Evolutionary conservation across 2,888 invertebrate species (phyloP).

Genomic region (Hemithea aestivaria): DNA sequence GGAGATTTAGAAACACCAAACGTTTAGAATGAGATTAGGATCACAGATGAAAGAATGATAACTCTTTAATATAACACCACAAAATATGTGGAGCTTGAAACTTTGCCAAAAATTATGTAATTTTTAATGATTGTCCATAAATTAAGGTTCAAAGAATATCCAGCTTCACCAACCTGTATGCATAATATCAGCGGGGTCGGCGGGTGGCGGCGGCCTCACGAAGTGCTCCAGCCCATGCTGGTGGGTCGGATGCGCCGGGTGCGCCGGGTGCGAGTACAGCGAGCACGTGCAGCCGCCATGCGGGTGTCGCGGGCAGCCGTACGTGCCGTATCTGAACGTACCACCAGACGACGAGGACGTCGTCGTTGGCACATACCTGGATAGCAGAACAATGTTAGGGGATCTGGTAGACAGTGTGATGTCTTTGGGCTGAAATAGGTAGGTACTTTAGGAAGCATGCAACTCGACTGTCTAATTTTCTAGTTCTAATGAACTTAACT

Average conservation of each 20-base stretch:
- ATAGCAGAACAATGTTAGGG: conserved; percentile 21
- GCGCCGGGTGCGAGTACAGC: conserved; percentile 73
- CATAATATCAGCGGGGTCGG: conserved; percentile 73
- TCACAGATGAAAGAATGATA: too few relatives aligned
- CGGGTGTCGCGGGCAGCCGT: conserved; percentile 86
- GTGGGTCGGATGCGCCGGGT: conserved; percentile 71
- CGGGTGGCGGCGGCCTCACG: conserved; percentile 70
- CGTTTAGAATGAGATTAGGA: too few relatives aligned
- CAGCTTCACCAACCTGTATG: conserved; percentile 52
- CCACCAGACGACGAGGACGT: conserved; percentile 63
- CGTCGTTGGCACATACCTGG: conserved; percentile 81
- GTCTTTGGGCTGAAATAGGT: too few relatives aligned
- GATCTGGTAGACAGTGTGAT: too few relatives aligned
- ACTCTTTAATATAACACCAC: too few relatives aligned
- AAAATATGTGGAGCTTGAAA: too few relatives aligned
- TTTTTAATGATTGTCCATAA: too few relatives aligned
- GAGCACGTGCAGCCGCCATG: conserved; percentile 86
- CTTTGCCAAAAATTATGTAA: too few relatives aligned
- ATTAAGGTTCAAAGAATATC: too few relatives aligned
- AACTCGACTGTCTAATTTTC: too few relatives aligned
- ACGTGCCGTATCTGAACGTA: conserved; percentile 75
- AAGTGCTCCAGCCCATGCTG: conserved; percentile 78
- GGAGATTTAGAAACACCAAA: too few relatives aligned
- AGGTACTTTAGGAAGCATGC: too few relatives aligned
- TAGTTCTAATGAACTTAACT: neutral